A percentile compares a stretch with the other conserved stretches of the same genome.
Evolutionary conservation across 1,140 invertebrate species (phyloP).

Genomic region (Galleria mellonella): DNA sequence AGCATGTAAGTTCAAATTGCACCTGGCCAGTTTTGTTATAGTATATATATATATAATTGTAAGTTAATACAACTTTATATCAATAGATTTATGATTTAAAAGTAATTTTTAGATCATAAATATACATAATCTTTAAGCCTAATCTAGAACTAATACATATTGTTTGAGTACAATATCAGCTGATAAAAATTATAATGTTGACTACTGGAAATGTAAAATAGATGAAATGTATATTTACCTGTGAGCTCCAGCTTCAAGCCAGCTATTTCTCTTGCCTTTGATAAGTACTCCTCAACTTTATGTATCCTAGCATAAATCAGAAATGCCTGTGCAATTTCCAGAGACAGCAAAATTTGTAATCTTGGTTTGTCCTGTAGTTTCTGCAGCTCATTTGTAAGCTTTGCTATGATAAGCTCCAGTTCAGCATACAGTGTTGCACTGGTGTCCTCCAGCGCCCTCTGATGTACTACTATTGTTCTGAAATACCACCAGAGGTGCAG

Average conservation of each 20-base stretch:
- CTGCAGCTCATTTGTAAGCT: constrained; percentile 65
- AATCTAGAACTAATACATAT: no score
- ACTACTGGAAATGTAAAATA: no score
- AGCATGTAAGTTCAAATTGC: no score
- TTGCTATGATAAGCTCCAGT: constrained; percentile 75
- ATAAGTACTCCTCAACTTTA: constrained; percentile 80
- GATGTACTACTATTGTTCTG: constrained; percentile 82
- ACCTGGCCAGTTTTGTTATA: no score
- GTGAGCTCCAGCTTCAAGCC: constrained; percentile 80
- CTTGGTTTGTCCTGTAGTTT: constrained; percentile 56
- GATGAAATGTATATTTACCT: no score
- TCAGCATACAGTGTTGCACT: constrained; percentile 79
- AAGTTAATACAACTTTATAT: no score
- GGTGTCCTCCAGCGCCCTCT: constrained; percentile 82
- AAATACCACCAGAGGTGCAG: constrained; percentile 83
- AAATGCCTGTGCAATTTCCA: constrained; percentile 86
- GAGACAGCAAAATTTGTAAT: constrained; percentile 78
- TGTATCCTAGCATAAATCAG: constrained; percentile 83
- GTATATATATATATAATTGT: no score
- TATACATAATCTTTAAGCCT: no score
- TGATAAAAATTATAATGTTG: no score
- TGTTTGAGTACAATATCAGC: no score
- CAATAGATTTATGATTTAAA: no score
- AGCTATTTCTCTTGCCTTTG: constrained; percentile 76
- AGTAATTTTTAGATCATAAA: no score